These are phyloP conservation scores for Anabacerthia variegaticeps DNA, from an alignment of 2,797 vertebrate genomes.

Conservation along the genomic window DNA sequence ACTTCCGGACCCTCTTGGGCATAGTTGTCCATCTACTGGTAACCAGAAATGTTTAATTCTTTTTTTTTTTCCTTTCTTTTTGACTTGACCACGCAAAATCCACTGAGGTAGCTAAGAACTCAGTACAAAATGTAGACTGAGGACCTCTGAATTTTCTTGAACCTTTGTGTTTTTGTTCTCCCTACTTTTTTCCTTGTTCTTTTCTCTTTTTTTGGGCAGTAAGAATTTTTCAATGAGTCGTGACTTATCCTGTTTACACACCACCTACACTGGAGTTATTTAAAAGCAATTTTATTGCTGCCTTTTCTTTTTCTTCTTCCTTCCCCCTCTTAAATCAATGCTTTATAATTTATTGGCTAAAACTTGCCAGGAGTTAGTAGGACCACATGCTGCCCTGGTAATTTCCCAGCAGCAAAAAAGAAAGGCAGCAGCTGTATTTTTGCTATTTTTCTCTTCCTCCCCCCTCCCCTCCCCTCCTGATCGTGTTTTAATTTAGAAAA, in stretches of 20 bases:
- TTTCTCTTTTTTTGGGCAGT: not conserved
- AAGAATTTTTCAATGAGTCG: not conserved
- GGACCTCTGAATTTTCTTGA: not conserved
- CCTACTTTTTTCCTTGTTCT: not conserved
- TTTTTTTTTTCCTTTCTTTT: not conserved
- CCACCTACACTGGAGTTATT: not conserved
- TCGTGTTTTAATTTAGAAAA: constrained; percentile 24
- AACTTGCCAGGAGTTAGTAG: constrained; percentile 3
- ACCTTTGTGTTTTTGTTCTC: not conserved
- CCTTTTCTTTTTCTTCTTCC: not conserved
- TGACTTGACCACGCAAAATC: not conserved
- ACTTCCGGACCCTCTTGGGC: not conserved
- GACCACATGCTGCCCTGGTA: constrained; percentile 15
- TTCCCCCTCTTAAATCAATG: not conserved
- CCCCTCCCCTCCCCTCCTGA: not conserved
- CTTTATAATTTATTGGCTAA: constrained; percentile 23
- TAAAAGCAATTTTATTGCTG: constrained; percentile 37
- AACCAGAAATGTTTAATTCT: not conserved
- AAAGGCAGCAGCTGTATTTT: not conserved
- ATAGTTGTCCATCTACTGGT: not conserved
- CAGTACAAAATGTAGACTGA: not conserved
- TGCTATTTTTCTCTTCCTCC: not conserved
- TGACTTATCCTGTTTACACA: not conserved
- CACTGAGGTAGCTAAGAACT: not conserved
- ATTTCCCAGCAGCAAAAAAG: constrained; percentile 17